These are phyloP conservation scores for Aporophyla nigra DNA, from an alignment of 2,888 invertebrate genomes.

Conservation along the genomic window DNA sequence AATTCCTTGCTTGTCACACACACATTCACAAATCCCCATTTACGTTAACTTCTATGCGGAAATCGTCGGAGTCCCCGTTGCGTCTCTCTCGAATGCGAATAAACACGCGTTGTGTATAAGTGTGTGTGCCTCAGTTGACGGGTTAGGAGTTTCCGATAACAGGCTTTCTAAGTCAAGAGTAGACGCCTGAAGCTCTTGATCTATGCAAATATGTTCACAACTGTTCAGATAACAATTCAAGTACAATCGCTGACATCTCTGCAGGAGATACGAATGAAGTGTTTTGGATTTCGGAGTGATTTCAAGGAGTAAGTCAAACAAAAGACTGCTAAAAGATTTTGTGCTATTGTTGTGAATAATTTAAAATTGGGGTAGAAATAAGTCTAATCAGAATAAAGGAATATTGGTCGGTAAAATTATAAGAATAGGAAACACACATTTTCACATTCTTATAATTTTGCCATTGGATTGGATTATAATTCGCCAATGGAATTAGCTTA, in stretches of 20 bases:
- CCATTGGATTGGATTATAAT: no score
- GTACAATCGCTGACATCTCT: slow-evolving; percentile 48
- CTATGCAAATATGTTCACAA: slow-evolving; percentile 60
- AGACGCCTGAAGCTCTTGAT: slow-evolving; percentile 33
- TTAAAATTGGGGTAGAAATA: background rate
- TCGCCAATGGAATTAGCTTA: no score
- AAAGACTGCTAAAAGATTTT: background rate
- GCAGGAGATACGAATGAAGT: slow-evolving; percentile 37
- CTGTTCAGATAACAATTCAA: slow-evolving; percentile 54
- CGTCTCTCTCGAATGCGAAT: background rate
- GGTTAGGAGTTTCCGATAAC: background rate
- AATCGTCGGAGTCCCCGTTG: slow-evolving; percentile 3
- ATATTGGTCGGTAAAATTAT: background rate
- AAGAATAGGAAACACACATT: background rate
- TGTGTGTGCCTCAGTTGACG: background rate
- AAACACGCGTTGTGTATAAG: background rate
- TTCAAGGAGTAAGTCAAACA: slow-evolving; percentile 6
- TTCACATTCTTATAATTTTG: no score
- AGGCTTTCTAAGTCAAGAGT: slow-evolving; percentile 15
- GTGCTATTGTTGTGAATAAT: background rate
- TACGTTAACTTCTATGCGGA: background rate
- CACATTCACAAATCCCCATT: slow-evolving; percentile 20
- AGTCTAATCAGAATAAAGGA: background rate
- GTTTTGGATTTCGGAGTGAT: slow-evolving; percentile 25
- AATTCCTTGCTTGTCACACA: slow-evolving; percentile 4